Evolutionary conservation across 2,888 invertebrate species (phyloP), one percentile per base, ranked within the genome.

Genomic region (Tinea trinotella): DNA sequence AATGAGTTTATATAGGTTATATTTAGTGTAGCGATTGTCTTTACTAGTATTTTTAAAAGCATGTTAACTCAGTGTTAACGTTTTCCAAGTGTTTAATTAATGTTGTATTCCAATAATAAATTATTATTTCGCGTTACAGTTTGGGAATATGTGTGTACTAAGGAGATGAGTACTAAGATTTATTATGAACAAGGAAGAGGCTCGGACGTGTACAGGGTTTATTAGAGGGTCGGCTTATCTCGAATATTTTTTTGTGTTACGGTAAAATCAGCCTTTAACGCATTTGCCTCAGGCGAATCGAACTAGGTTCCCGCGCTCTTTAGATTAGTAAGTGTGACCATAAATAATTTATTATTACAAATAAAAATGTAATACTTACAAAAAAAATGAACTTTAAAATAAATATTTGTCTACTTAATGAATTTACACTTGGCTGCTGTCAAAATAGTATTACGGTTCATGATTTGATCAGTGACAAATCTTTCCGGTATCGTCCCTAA

Each of bases 171-270:
- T 76, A 68, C 70, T 80, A 71, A 84, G 83, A 84, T 84, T 84
- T 84, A 84, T 84, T 83, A 80, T 76, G 70, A 77, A 81, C 74
- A 77, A 74, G 80, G 75, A 78, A 76, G 73, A 71, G 74, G 73
- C 64, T 69, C 70, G 72, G 63, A 68, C 67, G 68, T 74, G 70
- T 72, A 68, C 67, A 67, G 73, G 71, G 74, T 80, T 73, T 82
- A 81, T 82, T 84, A 83, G 82, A 84, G 81, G 81, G 83, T 76
- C 74, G 80, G 77, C 75, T 80, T 83, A 82, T 82, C 81, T 75
- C 24, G 64, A 74, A 70, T 68, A 74, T 80, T 82, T 81, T 83
- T 83, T 81, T 80, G 74, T 80, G 74, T 76, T 76, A 78, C 77
- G 77, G 77, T 80, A 77, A 76, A 53, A 77, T 76, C 79, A 68